Percentiles rank a stretch among this genome's conserved stretches.
phyloP scores from a whole-genome alignment of 2,888 invertebrate species.

The Mimachlamys varia region DNA sequence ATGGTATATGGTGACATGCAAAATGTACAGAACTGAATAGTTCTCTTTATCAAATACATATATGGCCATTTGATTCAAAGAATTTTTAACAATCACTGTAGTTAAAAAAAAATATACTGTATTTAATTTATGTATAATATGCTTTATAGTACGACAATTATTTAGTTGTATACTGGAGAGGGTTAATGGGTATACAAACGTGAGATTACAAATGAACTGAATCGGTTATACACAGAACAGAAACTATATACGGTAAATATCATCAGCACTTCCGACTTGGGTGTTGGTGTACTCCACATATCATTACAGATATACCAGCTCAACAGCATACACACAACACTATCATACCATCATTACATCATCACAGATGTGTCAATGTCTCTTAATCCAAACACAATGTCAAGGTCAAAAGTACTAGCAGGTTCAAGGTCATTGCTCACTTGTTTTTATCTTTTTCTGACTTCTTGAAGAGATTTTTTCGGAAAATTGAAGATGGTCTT shows the following conservation, averaged over 20 bases:
- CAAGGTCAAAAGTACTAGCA: background rate
- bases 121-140: no score
- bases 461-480: constrained; percentile 60
- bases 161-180: no score
- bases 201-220: no score
- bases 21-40: no score
- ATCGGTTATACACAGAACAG: background rate
- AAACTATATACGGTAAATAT: background rate
- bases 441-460: constrained; percentile 46
- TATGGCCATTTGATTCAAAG: no score
- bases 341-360: background rate
- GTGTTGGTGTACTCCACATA: background rate
- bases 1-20: background rate
- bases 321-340: background rate
- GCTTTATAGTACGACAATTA: no score
- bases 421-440: background rate
- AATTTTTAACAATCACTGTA: no score
- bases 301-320: background rate
- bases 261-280: background rate
- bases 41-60: no score
- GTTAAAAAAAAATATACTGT: no score
- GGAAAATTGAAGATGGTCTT: constrained; percentile 58
- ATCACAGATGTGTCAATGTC: background rate
- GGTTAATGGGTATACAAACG: no score
- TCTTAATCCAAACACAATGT: background rate